phyloP scores from a whole-genome alignment of 1,140 invertebrate genomes.

The Hydropsyche tenuis region DNA sequence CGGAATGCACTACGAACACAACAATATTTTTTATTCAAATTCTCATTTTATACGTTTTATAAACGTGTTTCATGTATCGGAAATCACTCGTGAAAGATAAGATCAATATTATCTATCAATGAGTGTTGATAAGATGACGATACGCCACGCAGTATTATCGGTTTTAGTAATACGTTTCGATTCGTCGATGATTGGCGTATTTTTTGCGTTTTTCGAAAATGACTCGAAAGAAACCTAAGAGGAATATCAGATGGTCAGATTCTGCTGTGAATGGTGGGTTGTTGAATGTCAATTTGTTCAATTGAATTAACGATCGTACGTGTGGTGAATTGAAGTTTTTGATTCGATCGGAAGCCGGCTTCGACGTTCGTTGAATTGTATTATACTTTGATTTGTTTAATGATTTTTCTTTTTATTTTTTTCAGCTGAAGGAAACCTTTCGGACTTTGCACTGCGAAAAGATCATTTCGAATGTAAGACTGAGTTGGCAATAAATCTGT shows the following conservation, averaged over 20 bases:
- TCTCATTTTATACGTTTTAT: neutral
- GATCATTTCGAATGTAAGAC: constrained; percentile 74
- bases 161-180: no score
- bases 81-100: no score
- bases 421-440: constrained; percentile 87
- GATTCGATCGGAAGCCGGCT: no score
- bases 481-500: constrained; percentile 70
- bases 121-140: no score
- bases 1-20: constrained; percentile 11
- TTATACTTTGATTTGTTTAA: no score
- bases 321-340: neutral
- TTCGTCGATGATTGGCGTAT: neutral
- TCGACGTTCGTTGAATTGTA: no score
- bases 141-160: no score
- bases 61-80: no score
- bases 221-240: neutral
- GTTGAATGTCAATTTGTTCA: neutral
- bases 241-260: constrained; percentile 4
- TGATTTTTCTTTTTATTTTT: constrained; percentile 54
- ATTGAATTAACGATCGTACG: constrained; percentile 13
- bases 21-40: neutral
- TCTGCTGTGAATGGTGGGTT: neutral
- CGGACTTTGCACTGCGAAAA: constrained; percentile 76
- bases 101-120: no score
- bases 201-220: no score